Evolutionary conservation across 2,113 vertebrate genomes (phyloP).

Genomic region (Hipposideros armiger): DNA sequence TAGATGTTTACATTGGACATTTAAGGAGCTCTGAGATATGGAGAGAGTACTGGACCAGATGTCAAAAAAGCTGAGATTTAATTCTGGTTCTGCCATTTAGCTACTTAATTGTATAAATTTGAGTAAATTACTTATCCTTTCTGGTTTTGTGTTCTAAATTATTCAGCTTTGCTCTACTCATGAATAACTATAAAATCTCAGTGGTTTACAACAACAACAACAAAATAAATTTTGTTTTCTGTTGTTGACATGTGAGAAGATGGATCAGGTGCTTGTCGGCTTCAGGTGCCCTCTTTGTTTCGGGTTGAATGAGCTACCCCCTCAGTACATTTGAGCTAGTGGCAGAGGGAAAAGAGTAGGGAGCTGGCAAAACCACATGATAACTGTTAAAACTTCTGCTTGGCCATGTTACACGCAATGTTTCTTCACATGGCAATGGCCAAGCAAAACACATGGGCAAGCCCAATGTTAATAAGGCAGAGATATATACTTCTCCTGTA

Average conservation of each 20-base stretch:
- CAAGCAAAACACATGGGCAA: neutral
- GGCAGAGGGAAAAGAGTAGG: neutral
- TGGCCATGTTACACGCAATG: neutral
- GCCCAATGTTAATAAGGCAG: neutral
- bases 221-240: neutral
- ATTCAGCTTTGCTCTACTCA: neutral
- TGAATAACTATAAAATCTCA: neutral
- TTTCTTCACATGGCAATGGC: neutral
- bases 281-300: neutral
- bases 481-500: neutral
- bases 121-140: neutral
- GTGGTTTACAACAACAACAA: neutral
- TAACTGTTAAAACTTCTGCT: neutral
- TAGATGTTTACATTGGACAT: neutral
- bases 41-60: neutral
- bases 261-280: neutral
- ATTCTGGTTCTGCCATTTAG: neutral
- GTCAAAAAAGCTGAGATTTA: neutral
- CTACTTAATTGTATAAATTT: neutral
- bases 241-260: neutral
- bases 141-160: neutral
- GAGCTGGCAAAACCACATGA: neutral
- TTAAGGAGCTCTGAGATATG: slow-evolving; percentile 24
- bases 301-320: neutral
- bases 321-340: neutral